phyloP scores from a whole-genome alignment of 2,888 invertebrate genomes.

The Andricus curvator region DNA sequence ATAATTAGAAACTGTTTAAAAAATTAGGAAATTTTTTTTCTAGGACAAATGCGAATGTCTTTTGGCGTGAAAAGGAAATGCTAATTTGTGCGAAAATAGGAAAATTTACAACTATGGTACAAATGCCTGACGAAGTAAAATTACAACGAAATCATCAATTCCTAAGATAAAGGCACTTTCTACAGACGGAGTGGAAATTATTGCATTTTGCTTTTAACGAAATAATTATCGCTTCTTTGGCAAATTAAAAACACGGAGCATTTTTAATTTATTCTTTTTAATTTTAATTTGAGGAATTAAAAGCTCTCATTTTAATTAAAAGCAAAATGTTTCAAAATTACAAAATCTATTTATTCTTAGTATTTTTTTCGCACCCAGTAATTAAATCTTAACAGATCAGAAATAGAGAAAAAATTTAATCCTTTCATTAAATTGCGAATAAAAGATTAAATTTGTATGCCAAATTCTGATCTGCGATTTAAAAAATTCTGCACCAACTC shows the following conservation, averaged over 20 bases:
- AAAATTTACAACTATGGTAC: conserved; percentile 15
- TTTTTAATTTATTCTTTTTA: neutral
- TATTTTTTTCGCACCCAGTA: neutral
- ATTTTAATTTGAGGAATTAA: neutral
- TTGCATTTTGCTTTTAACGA: conserved; percentile 14
- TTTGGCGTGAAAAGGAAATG: conserved; percentile 11
- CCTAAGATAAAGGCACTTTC: conserved; percentile 33
- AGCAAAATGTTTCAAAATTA: neutral
- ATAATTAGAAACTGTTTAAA: neutral
- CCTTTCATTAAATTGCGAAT: neutral
- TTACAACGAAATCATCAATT: conserved; percentile 15
- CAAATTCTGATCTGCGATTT: neutral
- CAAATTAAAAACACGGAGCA: neutral
- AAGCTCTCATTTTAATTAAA: neutral
- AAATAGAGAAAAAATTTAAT: neutral
- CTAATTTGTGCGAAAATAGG: conserved; percentile 1
- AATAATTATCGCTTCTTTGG: conserved; percentile 18
- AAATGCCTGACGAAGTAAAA: conserved; percentile 7
- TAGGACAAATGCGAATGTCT: neutral
- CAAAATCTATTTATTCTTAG: neutral
- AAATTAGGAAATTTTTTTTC: neutral
- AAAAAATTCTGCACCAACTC: conserved; percentile 17
- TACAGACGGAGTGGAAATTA: conserved; percentile 24
- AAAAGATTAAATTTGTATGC: conserved; percentile 1
- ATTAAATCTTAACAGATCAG: neutral